phyloP scores from a whole-genome alignment of 2,113 vertebrate genomes.

The Cyphomyrus plagiostoma region DNA sequence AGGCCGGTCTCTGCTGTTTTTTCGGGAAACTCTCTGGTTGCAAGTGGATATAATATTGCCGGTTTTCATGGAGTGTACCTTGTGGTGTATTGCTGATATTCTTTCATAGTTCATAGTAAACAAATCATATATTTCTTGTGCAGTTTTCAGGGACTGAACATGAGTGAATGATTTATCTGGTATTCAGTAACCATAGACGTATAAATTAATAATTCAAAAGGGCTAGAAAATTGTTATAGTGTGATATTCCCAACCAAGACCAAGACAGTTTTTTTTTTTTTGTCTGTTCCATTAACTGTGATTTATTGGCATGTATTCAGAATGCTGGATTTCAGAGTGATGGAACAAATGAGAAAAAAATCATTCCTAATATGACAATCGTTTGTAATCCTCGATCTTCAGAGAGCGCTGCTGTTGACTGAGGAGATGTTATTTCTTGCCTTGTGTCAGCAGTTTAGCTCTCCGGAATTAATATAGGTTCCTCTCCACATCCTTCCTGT shows the following conservation, averaged over 20 bases:
- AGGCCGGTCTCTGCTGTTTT: background rate
- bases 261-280: background rate
- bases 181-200: background rate
- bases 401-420: background rate
- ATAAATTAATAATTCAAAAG: background rate
- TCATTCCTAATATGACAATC: background rate
- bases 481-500: background rate
- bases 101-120: background rate
- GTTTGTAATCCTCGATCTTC: background rate
- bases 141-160: background rate
- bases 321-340: background rate
- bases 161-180: background rate
- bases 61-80: background rate
- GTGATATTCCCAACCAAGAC: background rate
- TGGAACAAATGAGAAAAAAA: slow-evolving; percentile 4
- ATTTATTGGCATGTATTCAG: background rate
- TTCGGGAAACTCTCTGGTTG: background rate
- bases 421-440: background rate
- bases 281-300: background rate
- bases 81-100: background rate
- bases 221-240: background rate
- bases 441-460: background rate
- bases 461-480: background rate
- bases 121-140: background rate
- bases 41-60: background rate